Conservation (phyloP, 2,797 vertebrate genomes). For the Eospalax fontanierii region DNA sequence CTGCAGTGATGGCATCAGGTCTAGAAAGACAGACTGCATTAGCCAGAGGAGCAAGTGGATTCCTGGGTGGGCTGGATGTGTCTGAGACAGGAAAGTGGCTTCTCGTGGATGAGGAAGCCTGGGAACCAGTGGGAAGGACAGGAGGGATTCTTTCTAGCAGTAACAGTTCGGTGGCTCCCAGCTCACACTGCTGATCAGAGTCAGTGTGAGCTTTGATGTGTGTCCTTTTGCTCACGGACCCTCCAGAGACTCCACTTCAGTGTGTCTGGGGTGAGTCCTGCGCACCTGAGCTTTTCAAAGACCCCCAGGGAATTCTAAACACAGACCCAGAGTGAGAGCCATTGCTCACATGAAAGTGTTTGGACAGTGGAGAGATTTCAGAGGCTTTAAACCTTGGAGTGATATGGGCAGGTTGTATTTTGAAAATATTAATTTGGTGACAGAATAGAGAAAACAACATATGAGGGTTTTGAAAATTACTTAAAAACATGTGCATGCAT, state of each 20-base stretch:
- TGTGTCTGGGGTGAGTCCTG: neutral
- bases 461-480: neutral
- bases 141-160: neutral
- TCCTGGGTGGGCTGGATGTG: accelerated
- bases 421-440: neutral
- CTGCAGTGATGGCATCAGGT: accelerated
- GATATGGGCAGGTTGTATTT: neutral
- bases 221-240: neutral
- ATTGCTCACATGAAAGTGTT: neutral
- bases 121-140: neutral
- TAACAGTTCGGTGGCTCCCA: neutral
- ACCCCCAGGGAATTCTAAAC: neutral
- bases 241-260: neutral
- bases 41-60: neutral
- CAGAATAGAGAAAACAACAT: neutral
- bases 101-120: neutral
- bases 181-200: accelerated
- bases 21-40: neutral
- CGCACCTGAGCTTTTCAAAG: neutral
- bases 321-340: neutral
- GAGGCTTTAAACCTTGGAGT: neutral
- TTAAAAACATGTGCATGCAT: neutral
- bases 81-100: neutral
- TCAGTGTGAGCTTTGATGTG: neutral
- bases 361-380: neutral